Evolutionary conservation across 2,113 vertebrate species (phyloP).

Genomic region (Indri indri): DNA sequence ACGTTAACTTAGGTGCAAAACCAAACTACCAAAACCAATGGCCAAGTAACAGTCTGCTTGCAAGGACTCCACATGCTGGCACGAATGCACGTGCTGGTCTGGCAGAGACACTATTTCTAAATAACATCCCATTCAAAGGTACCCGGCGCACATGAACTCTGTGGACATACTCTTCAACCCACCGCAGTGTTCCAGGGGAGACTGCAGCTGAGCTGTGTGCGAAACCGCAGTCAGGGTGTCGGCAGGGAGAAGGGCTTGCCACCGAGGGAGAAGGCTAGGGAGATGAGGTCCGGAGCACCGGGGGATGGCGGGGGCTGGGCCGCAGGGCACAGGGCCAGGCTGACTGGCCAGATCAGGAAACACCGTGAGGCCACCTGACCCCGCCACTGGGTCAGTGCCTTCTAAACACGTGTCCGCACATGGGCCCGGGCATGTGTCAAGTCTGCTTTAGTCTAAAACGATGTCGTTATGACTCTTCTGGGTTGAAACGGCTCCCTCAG

Average conservation of each 20-base stretch:
- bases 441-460: not conserved
- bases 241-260: not conserved
- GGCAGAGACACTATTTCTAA: not conserved
- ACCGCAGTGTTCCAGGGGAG: not conserved
- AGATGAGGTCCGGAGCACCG: fast-evolving
- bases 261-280: fast-evolving
- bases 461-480: fast-evolving
- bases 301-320: not conserved
- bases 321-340: no score
- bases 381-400: no score
- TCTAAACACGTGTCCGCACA: fast-evolving
- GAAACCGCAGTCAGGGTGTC: no score
- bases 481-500: not conserved
- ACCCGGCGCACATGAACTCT: not conserved
- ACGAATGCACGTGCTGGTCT: not conserved
- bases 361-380: no score
- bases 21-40: not conserved
- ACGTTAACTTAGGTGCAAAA: not conserved
- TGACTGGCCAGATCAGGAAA: not conserved
- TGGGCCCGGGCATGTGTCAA: not conserved
- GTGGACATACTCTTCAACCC: not conserved
- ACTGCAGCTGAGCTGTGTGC: not conserved
- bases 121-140: not conserved
- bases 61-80: not conserved
- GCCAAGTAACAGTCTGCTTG: not conserved